phyloP scores from a whole-genome alignment of 2,113 vertebrate genomes.

The Phrynosoma platyrhinos region DNA sequence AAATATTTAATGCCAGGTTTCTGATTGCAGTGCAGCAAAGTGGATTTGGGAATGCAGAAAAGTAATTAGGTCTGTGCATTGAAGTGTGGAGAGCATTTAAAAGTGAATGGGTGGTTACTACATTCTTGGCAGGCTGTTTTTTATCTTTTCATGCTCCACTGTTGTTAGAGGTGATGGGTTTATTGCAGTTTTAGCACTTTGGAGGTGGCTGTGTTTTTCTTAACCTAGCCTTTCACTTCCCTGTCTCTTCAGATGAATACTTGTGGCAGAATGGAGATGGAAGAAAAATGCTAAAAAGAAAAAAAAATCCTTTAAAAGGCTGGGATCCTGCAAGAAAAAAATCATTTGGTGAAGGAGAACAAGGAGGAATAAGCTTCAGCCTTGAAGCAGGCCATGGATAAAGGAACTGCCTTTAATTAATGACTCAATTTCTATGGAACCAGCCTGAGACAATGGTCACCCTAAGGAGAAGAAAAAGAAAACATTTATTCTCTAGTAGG shows the following conservation, averaged over 20 bases:
- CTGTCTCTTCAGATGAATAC: conserved; percentile 72
- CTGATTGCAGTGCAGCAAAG: conserved; percentile 90
- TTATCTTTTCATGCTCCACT: conserved; percentile 91
- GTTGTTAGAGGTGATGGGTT: conserved; percentile 98
- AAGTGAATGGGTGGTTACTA: conserved; percentile 96
- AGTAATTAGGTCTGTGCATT: conserved; percentile 97
- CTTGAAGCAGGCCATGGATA: conserved; percentile 69
- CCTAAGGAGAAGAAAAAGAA: conserved; percentile 75
- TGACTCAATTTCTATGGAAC: conserved; percentile 73
- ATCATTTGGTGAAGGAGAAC: conserved; percentile 68
- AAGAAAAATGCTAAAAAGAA: conserved; percentile 67
- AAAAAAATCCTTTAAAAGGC: conserved; percentile 54
- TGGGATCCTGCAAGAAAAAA: conserved; percentile 58
- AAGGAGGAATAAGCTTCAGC: conserved; percentile 65
- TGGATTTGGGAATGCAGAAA: conserved; percentile 92
- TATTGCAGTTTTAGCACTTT: conserved; percentile 98
- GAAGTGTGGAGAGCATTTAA: conserved; percentile 97
- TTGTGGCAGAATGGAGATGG: conserved; percentile 66
- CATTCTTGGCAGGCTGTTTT: conserved; percentile 89
- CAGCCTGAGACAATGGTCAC: conserved; percentile 74
- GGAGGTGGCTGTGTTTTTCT: conserved; percentile 85
- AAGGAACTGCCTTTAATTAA: conserved; percentile 79
- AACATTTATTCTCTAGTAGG: conserved; percentile 63
- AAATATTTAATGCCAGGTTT: conserved; percentile 96
- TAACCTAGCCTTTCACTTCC: conserved; percentile 78